Evolutionary conservation across 2,797 vertebrate species (phyloP).

Genomic region (Scyliorhinus canicula): DNA sequence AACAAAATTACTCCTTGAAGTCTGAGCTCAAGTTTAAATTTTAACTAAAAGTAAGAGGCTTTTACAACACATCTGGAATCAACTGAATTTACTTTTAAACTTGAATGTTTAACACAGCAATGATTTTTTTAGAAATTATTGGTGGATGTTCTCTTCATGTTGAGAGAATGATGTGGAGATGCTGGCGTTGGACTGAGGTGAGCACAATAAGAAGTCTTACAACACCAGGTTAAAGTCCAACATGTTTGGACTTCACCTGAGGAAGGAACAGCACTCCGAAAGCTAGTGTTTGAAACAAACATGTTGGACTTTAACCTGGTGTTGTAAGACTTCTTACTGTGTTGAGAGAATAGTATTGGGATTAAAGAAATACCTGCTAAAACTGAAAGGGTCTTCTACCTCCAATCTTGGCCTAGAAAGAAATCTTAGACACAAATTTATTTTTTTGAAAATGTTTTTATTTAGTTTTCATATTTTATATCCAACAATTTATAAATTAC

Average conservation of each 20-base stretch:
- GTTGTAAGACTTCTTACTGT: too few species aligned
- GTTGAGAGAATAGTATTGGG: not conserved
- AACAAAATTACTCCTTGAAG: not conserved
- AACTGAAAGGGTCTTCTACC: too few species aligned
- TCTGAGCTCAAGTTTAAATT: not conserved
- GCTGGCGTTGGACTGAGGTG: too few species aligned
- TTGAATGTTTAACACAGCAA: not conserved
- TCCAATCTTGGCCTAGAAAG: not conserved
- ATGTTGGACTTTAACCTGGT: too few species aligned
- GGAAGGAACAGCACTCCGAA: too few species aligned
- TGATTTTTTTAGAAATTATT: not conserved
- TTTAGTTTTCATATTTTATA: too few species aligned
- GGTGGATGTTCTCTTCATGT: not conserved
- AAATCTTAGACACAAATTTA: not conserved
- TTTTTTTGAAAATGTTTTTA: too few species aligned
- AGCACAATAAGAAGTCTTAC: too few species aligned
- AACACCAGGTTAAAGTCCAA: too few species aligned
- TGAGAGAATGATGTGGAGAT: not conserved
- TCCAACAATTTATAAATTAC: too few species aligned
- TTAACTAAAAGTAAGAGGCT: not conserved
- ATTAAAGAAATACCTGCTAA: not conserved
- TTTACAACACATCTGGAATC: not conserved
- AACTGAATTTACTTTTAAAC: not conserved
- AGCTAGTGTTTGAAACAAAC: too few species aligned
- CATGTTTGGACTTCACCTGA: too few species aligned